Evolutionary conservation across 2,113 vertebrate genomes (phyloP).

Genomic region (Athene noctua): DNA sequence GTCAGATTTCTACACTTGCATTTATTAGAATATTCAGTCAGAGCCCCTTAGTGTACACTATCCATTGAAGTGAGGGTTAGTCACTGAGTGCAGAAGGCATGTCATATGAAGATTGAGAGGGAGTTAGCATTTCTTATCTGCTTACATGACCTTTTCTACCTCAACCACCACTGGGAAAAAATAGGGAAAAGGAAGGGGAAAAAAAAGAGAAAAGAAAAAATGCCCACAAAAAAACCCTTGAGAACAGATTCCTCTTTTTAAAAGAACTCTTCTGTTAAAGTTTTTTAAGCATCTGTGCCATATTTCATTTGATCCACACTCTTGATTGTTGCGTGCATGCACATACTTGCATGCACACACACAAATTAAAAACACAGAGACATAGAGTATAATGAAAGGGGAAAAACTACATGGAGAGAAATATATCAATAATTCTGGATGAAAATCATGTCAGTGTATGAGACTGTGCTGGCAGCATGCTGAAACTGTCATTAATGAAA

Average conservation of each 20-base stretch:
- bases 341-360: neutral
- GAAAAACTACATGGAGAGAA: neutral
- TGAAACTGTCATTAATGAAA: slow-evolving; percentile 22
- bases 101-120: slow-evolving; percentile 45
- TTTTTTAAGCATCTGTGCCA: neutral
- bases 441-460: neutral
- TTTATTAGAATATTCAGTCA: neutral
- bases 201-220: neutral
- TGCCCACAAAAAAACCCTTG: neutral
- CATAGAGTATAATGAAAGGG: neutral
- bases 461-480: neutral
- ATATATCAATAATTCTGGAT: neutral
- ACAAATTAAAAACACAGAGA: neutral
- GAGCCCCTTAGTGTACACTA: neutral
- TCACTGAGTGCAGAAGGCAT: neutral
- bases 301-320: neutral
- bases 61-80: neutral
- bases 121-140: slow-evolving; percentile 18
- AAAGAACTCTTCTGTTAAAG: neutral
- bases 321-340: neutral
- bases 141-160: slow-evolving; percentile 18
- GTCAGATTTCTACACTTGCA: neutral
- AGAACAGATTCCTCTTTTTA: neutral
- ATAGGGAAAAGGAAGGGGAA: neutral
- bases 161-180: neutral